Percentiles rank a stretch among this genome's conserved stretches.
These are phyloP conservation scores for Beaufortia kweichowensis DNA, from an alignment of 2,113 vertebrate species.

Conservation along the genomic window DNA sequence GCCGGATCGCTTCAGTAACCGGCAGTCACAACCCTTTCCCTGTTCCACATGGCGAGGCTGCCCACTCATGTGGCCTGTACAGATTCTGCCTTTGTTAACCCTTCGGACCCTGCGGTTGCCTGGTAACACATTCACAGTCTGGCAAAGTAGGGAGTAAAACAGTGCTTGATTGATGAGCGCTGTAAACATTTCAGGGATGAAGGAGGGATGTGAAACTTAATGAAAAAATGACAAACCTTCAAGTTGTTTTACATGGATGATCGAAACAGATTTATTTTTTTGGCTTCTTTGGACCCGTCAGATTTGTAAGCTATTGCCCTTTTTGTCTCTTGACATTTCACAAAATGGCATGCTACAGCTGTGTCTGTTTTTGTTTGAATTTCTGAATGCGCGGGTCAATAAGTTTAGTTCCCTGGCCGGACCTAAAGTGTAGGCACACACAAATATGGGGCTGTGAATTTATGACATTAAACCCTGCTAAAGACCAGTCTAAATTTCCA, in stretches of 20 bases:
- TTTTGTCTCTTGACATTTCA: conserved; percentile 51
- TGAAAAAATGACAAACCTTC: conserved; percentile 26
- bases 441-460: not conserved
- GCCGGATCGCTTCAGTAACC: conserved; percentile 45
- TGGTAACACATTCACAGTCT: conserved; percentile 49
- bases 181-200: conserved; percentile 35
- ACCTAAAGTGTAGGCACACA: not conserved
- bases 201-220: conserved; percentile 33
- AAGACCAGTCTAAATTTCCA: no score
- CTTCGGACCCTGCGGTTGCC: conserved; percentile 47
- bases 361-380: conserved; percentile 27
- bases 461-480: no score
- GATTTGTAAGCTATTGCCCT: conserved; percentile 34
- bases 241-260: conserved; percentile 29
- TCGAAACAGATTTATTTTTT: conserved; percentile 8
- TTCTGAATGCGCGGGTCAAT: not conserved
- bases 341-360: conserved; percentile 39
- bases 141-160: conserved; percentile 11
- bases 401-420: not conserved
- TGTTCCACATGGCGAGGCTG: conserved; percentile 53
- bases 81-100: conserved; percentile 49
- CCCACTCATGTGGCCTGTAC: conserved; percentile 54
- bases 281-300: conserved; percentile 32
- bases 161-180: conserved; percentile 31
- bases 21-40: conserved; percentile 50